A percentile compares a stretch with the other conserved stretches of the same genome.
phyloP scores from a whole-genome alignment of 2,797 vertebrate species.

The Pangasius krempfi region DNA sequence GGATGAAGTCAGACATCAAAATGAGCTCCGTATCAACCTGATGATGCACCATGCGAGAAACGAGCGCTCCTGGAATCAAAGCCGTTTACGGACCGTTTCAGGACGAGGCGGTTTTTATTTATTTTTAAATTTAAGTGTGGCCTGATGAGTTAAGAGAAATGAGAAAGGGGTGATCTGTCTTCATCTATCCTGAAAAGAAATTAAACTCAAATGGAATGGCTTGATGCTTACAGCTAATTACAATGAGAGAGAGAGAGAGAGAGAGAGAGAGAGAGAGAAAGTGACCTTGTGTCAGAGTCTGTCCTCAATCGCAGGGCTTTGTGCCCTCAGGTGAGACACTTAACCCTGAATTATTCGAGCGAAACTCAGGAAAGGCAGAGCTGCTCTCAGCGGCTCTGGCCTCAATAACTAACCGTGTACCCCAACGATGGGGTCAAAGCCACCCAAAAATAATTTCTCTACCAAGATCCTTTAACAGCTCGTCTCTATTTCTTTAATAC shows the following conservation, averaged over 20 bases:
- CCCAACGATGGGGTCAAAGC: not conserved
- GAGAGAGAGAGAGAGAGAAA: not conserved
- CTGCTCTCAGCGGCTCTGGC: conserved; percentile 23
- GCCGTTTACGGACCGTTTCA: not conserved
- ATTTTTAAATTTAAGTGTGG: not conserved
- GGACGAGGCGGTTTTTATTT: not conserved
- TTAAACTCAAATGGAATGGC: not conserved
- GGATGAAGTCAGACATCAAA: not conserved
- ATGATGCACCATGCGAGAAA: not conserved
- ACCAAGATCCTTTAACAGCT: not conserved
- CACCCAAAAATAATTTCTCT: not conserved
- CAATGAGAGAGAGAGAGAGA: not conserved
- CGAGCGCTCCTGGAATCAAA: not conserved
- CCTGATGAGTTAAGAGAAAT: not conserved
- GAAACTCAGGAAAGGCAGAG: conserved; percentile 1
- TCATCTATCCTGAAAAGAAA: not conserved
- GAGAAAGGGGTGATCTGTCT: not conserved
- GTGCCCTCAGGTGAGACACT: conserved; percentile 13
- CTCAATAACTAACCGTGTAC: conserved; percentile 23
- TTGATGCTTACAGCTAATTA: not conserved
- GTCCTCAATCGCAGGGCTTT: conserved; percentile 27
- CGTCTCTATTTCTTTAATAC: not conserved
- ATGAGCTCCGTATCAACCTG: not conserved
- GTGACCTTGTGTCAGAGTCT: conserved; percentile 30
- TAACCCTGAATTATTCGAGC: conserved; percentile 21